Evolutionary conservation across 1,140 invertebrate genomes (phyloP).

Genomic region (Mactra quadrangularis): DNA sequence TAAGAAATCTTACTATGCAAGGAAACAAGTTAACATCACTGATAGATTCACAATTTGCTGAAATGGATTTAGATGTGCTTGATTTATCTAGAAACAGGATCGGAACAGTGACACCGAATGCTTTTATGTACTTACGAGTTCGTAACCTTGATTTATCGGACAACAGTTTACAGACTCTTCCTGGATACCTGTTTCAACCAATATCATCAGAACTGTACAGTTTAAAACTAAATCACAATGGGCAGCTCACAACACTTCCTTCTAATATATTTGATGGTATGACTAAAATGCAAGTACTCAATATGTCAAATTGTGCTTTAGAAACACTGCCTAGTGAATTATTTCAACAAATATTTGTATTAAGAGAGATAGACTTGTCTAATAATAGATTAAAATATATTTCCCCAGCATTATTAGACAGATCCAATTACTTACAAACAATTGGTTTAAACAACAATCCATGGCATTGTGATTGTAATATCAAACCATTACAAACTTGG

Average conservation of each 20-base stretch:
- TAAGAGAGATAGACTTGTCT: constrained; percentile 43
- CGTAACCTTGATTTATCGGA: constrained; percentile 36
- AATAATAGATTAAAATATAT: constrained; percentile 39
- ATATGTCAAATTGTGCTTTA: constrained; percentile 47
- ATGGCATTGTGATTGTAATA: constrained; percentile 64
- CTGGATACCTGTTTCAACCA: constrained; percentile 13
- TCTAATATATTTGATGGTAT: constrained; percentile 31
- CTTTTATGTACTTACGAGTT: constrained; percentile 40
- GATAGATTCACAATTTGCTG: constrained; percentile 38
- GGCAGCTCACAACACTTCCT: constrained; percentile 6
- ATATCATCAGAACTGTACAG: constrained; percentile 32
- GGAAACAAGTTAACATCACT: constrained; percentile 34
- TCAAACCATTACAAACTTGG: constrained; percentile 56
- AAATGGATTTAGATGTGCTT: constrained; percentile 24
- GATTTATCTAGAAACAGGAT: constrained; percentile 53
- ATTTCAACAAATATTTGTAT: constrained; percentile 4
- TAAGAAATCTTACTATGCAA: constrained; percentile 36
- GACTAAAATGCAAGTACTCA: constrained; percentile 16
- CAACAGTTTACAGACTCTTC: constrained; percentile 33
- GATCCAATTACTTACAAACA: constrained; percentile 16
- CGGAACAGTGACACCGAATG: constrained; percentile 2
- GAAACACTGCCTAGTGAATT: not conserved
- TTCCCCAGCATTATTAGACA: constrained; percentile 11
- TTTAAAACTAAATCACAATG: constrained; percentile 48
- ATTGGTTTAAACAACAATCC: constrained; percentile 51